Conservation (phyloP, 2,888 invertebrate genomes). For the Eudasyphora cyanicolor region DNA sequence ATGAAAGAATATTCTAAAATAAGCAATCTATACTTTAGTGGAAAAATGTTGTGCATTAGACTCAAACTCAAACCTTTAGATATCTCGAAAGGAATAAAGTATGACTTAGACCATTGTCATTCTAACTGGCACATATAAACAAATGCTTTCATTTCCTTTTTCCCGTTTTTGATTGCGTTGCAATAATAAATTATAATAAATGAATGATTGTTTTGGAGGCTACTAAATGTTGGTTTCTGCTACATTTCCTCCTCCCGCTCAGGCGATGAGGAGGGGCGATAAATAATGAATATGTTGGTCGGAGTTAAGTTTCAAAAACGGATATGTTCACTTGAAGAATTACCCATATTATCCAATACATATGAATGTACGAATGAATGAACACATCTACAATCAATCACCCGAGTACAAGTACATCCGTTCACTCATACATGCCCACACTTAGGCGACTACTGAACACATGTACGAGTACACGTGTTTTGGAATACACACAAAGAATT, state of each 20-base stretch:
- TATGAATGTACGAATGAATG: too few species aligned
- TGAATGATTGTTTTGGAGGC: conserved; percentile 22
- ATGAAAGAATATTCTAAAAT: too few species aligned
- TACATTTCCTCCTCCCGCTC: neutral
- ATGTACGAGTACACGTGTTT: too few species aligned
- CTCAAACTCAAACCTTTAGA: too few species aligned
- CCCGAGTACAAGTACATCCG: neutral
- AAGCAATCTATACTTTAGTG: too few species aligned
- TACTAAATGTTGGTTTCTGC: conserved; percentile 1
- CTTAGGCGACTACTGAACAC: too few species aligned
- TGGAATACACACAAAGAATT: too few species aligned
- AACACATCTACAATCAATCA: conserved; percentile 27
- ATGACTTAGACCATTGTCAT: too few species aligned
- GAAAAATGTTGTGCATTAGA: too few species aligned
- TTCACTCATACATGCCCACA: neutral
- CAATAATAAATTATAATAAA: conserved; percentile 33
- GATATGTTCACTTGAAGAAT: conserved; percentile 28
- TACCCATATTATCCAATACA: conserved; percentile 19
- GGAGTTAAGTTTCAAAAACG: neutral
- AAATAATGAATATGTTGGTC: neutral
- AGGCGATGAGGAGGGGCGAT: neutral
- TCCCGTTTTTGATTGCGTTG: conserved; percentile 10
- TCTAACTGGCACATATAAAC: too few species aligned
- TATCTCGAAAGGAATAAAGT: too few species aligned
- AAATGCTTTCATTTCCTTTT: conserved; percentile 5